Conservation (phyloP, 2,797 vertebrate genomes). For the Sebastes nivosus region DNA sequence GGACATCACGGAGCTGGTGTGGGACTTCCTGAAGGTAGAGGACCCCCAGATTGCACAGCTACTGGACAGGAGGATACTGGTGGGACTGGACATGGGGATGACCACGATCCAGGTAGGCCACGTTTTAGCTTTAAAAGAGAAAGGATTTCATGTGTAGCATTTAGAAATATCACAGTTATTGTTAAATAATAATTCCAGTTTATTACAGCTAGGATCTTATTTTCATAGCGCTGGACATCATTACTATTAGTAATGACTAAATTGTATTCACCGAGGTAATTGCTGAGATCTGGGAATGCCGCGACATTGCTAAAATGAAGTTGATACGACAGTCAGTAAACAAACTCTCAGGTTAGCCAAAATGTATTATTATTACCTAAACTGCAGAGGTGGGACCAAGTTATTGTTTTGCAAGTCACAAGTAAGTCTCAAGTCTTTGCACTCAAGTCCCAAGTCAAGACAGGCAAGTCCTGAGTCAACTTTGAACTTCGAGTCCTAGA, state of each 20-base stretch:
- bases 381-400: no score
- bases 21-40: constrained; percentile 92
- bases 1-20: constrained; percentile 92
- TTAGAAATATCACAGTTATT: background rate
- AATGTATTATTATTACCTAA: background rate
- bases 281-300: no score
- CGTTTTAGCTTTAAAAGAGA: background rate
- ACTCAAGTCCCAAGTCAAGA: no score
- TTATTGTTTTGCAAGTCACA: no score
- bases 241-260: background rate
- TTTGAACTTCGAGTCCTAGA: no score
- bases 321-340: no score
- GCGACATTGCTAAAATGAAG: no score
- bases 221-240: background rate
- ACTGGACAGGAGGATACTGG: constrained; percentile 85
- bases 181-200: background rate
- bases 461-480: no score
- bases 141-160: background rate
- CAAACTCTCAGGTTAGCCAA: background rate
- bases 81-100: constrained; percentile 90
- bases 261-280: no score
- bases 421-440: no score
- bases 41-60: constrained; percentile 87
- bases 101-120: constrained; percentile 90
- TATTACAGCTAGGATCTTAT: background rate